Evolutionary conservation across 1,140 invertebrate species (phyloP), one percentile per base, ranked within the genome.

Genomic region (Belonocnema kinseyi): DNA sequence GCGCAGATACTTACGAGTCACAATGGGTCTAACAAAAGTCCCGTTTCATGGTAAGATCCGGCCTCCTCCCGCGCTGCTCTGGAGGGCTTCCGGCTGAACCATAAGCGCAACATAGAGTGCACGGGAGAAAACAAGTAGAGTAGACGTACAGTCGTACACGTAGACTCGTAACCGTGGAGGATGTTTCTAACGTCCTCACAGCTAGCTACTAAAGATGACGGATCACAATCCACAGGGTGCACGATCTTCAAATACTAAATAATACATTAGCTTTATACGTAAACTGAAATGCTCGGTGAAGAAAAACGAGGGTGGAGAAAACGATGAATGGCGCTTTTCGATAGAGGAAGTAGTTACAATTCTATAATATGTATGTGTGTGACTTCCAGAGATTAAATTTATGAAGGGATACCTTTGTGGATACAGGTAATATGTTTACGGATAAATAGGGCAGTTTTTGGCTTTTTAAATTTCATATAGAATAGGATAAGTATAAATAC

Each of bases 31-130:
- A 76, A 91, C 88, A 89, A 91, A 84, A 81, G 77, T 51, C 66
- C 80, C 77, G 85, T 89, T 90, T 90, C 83, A 86, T 80, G 80
- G 77, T 79, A 78, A 84, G 82, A 88, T 86, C 77, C 82, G 88
- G 77, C 85, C 74, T 80, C 84, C 85, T 76, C 81, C 51, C 82
- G 82, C 83, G 72, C 79, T 70, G 16, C 72, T 84, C 80, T 58
- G 85, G 82, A 66, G 85, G 80, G 82, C 80, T 87, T 86, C 86
- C 86, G 85, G 83, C 78, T 77, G 51, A 16, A 73, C 75, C 74
- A 78, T 89, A 88, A 89, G 88, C 85, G 86, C 83, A 87, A 89
- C 80, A 88, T 87, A 78, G 81, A 81, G 58, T 82, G 75, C 81
- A 84, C 52, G 83, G 82, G 78, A 72, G 76, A 66, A 12, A 66